Evolutionary conservation across 2,797 vertebrate genomes (phyloP), one percentile per base, ranked within the genome.

Genomic region (Momotus momota): DNA sequence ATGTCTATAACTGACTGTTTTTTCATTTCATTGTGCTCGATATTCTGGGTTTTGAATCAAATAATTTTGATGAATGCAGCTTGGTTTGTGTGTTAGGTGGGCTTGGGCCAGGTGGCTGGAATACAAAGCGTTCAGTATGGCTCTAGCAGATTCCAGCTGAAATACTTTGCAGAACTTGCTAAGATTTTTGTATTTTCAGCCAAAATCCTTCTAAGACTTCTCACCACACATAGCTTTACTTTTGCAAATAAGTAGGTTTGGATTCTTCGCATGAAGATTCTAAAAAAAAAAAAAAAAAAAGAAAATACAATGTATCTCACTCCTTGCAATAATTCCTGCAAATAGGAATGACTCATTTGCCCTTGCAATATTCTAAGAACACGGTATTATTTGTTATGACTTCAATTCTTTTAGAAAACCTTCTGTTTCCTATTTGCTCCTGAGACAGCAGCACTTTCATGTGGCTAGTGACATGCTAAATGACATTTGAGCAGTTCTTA

Each of bases 401-500:
- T 70, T 70, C 82, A 71, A 74, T 83, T 84, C 23, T 65, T 51
- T 46, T 46, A 91, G 29, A 72, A 86, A 93, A 51, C 33, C 45
- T 89, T 29, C 16, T 27, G 14, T 71, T 94, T 93, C 57, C 79
- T 78, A 31, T 73, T 93, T 90, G n/a, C 21, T 69, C 93, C 55
- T 0, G 8, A 66, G 87, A 61, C 12, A 95, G 40, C 25, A 74
- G 58, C 43, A 78, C 14, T 87, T 81, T 46, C 41, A 26, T 19
- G 1, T 52, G 58, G 18, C 7, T 48, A 45, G 31, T 43, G 23
- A 27, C 38, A 55, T 0, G 0, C 23, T 18, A 81, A 83, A 89
- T 65, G 69, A n/a, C 62, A 78, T 75, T 62, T 84, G 43, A 86
- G 25, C 16, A 22, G 16, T 70, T 83, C 46, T 58, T 78, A 7